Conservation (phyloP, 1,140 invertebrate genomes). For the Zaprionus ornatus region DNA sequence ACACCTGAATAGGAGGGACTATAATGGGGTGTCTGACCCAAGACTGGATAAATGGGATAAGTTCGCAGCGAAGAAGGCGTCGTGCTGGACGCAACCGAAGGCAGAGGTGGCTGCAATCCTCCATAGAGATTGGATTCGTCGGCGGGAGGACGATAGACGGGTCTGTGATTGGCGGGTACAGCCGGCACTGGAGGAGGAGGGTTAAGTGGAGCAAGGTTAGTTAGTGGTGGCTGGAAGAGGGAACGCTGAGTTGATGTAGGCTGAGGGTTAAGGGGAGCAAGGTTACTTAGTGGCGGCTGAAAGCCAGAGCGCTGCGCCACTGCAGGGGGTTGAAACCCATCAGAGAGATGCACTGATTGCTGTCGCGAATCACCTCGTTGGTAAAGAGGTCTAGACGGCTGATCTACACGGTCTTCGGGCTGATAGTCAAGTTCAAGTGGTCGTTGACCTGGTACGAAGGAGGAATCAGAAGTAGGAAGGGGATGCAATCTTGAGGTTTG, state of each 20-base stretch:
- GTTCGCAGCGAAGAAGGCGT: conserved; percentile 33
- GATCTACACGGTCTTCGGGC: not conserved
- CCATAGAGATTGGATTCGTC: conserved; percentile 65
- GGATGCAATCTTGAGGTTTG: not conserved
- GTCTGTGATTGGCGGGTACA: conserved; percentile 32
- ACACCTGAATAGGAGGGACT: conserved; percentile 74
- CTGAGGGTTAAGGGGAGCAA: not conserved
- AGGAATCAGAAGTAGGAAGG: not conserved
- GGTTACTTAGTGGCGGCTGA: not conserved
- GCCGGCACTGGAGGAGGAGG: not conserved
- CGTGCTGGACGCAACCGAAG: not conserved
- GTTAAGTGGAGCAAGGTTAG: not conserved
- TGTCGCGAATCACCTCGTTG: not conserved
- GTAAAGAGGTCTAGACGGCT: not conserved
- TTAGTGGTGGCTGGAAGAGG: not conserved
- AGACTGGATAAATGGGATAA: conserved; percentile 55
- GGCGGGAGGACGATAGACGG: not conserved
- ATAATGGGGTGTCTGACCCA: conserved; percentile 64
- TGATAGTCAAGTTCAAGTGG: conserved; percentile 48
- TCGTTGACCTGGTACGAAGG: conserved; percentile 33
- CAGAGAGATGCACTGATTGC: not conserved
- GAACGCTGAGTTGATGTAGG: no score
- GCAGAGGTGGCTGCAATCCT: conserved; percentile 39
- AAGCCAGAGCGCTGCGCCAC: not conserved
- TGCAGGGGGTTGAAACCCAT: not conserved